Evolutionary conservation across 2,797 vertebrate species (phyloP).

Genomic region (Dipus sagitta): DNA sequence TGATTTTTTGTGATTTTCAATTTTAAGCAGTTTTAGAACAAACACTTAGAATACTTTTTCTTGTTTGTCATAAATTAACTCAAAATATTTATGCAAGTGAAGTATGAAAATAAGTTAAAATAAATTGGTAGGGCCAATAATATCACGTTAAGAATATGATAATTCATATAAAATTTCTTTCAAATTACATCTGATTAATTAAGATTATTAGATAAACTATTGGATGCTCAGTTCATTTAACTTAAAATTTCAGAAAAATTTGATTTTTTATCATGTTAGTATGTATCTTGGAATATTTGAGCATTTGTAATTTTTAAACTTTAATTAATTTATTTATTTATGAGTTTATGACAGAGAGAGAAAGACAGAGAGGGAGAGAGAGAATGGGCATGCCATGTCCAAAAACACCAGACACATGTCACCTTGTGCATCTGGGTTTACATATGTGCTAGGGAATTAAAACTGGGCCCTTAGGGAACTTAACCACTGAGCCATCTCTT

Average conservation of each 20-base stretch:
- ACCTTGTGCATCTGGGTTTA: too few relatives aligned
- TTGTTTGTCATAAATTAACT: background rate
- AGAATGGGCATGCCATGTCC: too few relatives aligned
- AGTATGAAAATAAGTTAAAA: background rate
- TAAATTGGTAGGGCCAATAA: background rate
- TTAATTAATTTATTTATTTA: too few relatives aligned
- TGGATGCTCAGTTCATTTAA: background rate
- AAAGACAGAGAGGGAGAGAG: too few relatives aligned
- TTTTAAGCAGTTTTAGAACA: background rate
- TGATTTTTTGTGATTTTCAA: background rate
- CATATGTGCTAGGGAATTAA: too few relatives aligned
- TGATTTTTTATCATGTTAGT: background rate
- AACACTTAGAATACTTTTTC: background rate
- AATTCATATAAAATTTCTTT: background rate
- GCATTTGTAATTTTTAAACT: background rate
- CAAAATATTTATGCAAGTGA: background rate
- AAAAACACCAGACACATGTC: too few relatives aligned
- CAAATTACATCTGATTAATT: background rate
- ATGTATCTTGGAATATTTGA: background rate
- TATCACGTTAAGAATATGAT: background rate
- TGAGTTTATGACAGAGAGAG: too few relatives aligned
- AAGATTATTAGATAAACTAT: background rate
- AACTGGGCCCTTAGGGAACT: too few relatives aligned
- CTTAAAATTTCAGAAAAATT: background rate
- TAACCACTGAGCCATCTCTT: too few relatives aligned